phyloP scores from a whole-genome alignment of 2,797 vertebrate species.

The Chelidonichthys spinosus region DNA sequence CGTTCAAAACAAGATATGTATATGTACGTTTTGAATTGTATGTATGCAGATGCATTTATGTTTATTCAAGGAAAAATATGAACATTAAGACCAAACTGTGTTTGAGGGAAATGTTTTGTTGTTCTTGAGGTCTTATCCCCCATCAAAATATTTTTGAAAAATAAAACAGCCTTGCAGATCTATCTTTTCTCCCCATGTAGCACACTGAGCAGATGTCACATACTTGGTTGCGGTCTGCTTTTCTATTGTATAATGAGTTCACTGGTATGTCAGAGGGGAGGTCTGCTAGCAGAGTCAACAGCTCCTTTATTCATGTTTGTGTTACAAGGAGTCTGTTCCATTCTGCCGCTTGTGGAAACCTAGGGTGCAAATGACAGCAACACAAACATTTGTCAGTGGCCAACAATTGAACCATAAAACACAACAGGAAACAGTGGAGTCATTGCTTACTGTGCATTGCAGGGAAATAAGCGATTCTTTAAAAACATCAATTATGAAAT shows the following conservation, averaged over 20 bases:
- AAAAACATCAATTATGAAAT: not conserved
- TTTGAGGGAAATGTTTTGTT: constrained; percentile 75
- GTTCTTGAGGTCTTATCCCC: constrained; percentile 71
- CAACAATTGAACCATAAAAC: constrained; percentile 25
- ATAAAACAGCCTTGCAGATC: constrained; percentile 78
- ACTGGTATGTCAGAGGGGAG: constrained; percentile 22
- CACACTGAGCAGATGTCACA: constrained; percentile 12
- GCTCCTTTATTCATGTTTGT: constrained; percentile 28
- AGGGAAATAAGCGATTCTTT: constrained; percentile 24
- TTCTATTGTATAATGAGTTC: not conserved
- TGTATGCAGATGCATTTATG: constrained; percentile 82
- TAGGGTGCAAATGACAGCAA: constrained; percentile 23
- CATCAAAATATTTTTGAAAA: constrained; percentile 80
- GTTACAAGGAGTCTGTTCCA: constrained; percentile 30
- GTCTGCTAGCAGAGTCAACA: constrained; percentile 18
- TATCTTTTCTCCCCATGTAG: constrained; percentile 9
- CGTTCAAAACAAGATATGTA: constrained; percentile 76
- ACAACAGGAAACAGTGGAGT: constrained; percentile 2
- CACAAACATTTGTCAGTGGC: constrained; percentile 38
- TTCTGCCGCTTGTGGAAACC: constrained; percentile 43
- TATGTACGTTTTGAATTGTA: constrained; percentile 79
- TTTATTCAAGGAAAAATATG: constrained; percentile 74
- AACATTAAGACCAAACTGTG: constrained; percentile 73
- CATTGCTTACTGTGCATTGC: not conserved
- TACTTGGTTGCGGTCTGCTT: constrained; percentile 24